A percentile compares a stretch with the other conserved stretches of the same genome.
Conservation (phyloP, 2,888 invertebrate genomes). For the Blastobasis adustella region DNA sequence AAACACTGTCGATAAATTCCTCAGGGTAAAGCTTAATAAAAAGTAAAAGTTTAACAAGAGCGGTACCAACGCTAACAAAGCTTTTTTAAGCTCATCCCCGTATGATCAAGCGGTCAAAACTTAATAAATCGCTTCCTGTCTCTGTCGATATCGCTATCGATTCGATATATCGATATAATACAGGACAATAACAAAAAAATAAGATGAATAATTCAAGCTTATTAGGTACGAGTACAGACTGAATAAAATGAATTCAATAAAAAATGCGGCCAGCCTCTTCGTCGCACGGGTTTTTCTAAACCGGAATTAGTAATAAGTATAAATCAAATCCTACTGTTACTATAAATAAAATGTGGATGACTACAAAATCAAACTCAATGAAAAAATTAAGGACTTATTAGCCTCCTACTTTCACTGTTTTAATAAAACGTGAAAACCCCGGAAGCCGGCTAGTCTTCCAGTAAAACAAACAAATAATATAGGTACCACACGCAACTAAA, state of each 20-base stretch:
- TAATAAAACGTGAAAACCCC: too few relatives aligned
- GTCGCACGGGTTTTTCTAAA: too few relatives aligned
- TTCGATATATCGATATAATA: slow-evolving; percentile 18
- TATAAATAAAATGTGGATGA: too few relatives aligned
- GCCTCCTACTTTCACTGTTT: too few relatives aligned
- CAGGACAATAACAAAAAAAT: not conserved
- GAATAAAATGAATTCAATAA: too few relatives aligned
- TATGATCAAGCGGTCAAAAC: slow-evolving; percentile 51
- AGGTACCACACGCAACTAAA: not conserved
- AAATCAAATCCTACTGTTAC: too few relatives aligned
- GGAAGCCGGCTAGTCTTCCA: too few relatives aligned
- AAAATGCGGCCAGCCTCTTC: too few relatives aligned
- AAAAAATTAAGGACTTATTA: too few relatives aligned
- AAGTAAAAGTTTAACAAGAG: slow-evolving; percentile 16
- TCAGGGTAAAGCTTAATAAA: slow-evolving; percentile 13
- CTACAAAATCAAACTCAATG: too few relatives aligned
- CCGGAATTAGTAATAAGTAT: too few relatives aligned
- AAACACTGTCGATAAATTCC: slow-evolving; percentile 19
- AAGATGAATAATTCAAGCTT: not conserved
- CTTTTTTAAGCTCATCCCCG: slow-evolving; percentile 8
- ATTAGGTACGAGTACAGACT: too few relatives aligned
- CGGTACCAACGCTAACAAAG: slow-evolving; percentile 25
- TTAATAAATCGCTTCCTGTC: slow-evolving; percentile 65
- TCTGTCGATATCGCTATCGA: slow-evolving; percentile 25
- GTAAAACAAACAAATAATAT: not conserved